A percentile compares a stretch with the other conserved stretches of the same genome.
Conservation (phyloP, 2,888 invertebrate species). For the Limnephilus lunatus region DNA sequence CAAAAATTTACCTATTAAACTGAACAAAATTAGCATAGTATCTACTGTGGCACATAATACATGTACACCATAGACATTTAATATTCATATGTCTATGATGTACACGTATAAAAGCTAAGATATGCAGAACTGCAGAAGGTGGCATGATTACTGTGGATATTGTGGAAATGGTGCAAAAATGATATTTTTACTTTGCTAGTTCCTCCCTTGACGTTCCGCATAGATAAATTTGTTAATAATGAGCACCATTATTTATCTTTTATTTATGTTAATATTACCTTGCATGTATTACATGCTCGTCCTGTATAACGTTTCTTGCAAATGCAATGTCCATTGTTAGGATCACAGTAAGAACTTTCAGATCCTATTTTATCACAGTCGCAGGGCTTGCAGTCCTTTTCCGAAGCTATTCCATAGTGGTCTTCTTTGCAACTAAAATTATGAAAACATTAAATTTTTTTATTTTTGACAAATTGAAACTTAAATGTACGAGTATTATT, state of each 20-base stretch:
- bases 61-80: no score
- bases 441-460: not conserved
- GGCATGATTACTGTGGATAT: not conserved
- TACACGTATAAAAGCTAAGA: no score
- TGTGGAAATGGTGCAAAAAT: not conserved
- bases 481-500: not conserved
- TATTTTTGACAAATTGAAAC: not conserved
- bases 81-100: no score
- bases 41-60: not conserved
- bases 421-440: constrained; percentile 76
- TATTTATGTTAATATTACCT: constrained; percentile 68
- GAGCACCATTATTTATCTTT: not conserved
- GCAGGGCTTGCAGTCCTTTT: constrained; percentile 83
- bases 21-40: not conserved
- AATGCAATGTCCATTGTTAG: constrained; percentile 84
- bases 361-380: constrained; percentile 86
- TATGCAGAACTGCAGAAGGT: no score
- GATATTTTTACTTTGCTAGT: not conserved
- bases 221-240: not conserved
- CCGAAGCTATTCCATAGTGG: constrained; percentile 81
- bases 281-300: constrained; percentile 84
- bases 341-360: constrained; percentile 82
- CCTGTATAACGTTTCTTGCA: constrained; percentile 86
- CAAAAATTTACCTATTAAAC: not conserved
- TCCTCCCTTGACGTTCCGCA: not conserved